Conservation (phyloP, 1,140 invertebrate species). For the Carcinoscorpius rotundicauda region DNA sequence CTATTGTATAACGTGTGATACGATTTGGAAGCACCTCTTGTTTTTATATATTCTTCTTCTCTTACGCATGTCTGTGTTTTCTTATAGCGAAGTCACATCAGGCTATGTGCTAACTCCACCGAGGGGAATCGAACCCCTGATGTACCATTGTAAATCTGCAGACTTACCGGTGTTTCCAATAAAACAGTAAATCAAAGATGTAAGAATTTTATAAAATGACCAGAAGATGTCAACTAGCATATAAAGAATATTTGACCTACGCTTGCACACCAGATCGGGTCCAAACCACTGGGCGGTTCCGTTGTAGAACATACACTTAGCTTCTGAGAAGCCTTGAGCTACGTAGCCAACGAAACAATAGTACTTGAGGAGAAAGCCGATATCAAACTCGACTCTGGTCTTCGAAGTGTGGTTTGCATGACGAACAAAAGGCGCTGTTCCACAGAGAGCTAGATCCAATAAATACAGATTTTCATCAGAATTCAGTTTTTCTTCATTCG, state of each 20-base stretch:
- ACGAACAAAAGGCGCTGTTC: constrained; percentile 68
- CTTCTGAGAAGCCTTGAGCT: constrained; percentile 64
- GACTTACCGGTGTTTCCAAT: too few relatives aligned
- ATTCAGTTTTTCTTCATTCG: too few relatives aligned
- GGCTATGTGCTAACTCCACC: too few relatives aligned
- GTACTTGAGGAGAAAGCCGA: constrained; percentile 63
- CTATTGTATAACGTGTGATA: too few relatives aligned
- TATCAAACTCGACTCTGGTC: constrained; percentile 34
- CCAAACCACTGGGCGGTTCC: constrained; percentile 77
- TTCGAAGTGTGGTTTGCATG: constrained; percentile 78
- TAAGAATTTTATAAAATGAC: background rate
- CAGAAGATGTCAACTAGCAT: constrained; percentile 16
- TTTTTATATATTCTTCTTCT: too few relatives aligned
- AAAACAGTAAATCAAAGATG: too few relatives aligned
- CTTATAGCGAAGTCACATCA: too few relatives aligned
- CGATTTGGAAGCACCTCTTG: too few relatives aligned
- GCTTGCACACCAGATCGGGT: constrained; percentile 86
- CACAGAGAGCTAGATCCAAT: constrained; percentile 39
- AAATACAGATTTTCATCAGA: too few relatives aligned
- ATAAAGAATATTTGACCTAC: constrained; percentile 42
- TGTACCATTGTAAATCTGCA: too few relatives aligned
- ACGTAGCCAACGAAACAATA: constrained; percentile 80
- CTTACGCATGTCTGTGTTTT: too few relatives aligned
- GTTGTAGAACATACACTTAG: constrained; percentile 83
- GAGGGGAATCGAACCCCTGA: too few relatives aligned